phyloP scores from a whole-genome alignment of 1,140 invertebrate species.

The Oncopeltus fasciatus region DNA sequence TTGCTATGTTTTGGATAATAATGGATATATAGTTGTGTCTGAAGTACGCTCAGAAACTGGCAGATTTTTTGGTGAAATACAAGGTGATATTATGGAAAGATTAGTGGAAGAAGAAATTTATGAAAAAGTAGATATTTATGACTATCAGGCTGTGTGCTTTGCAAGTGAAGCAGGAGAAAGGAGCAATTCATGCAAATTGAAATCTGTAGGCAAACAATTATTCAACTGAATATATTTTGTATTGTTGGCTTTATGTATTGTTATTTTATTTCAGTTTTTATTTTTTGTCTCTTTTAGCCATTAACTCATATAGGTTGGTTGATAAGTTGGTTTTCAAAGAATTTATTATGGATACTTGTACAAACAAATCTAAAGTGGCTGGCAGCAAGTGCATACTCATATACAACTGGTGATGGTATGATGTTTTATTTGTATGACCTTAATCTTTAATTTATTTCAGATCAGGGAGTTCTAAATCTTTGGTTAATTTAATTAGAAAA shows the following conservation, averaged over 20 bases:
- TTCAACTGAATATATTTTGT: background rate
- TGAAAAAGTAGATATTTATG: constrained; percentile 58
- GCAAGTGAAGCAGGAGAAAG: constrained; percentile 32
- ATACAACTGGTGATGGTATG: constrained; percentile 18
- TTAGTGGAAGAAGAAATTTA: constrained; percentile 66
- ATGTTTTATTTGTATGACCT: background rate
- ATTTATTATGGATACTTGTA: constrained; percentile 29
- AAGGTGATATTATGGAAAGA: constrained; percentile 58
- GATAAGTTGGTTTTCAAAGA: constrained; percentile 28
- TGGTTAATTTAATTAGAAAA: too few relatives aligned
- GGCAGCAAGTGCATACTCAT: background rate
- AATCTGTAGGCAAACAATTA: constrained; percentile 41
- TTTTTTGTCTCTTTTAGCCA: constrained; percentile 28
- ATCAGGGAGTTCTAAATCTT: too few relatives aligned
- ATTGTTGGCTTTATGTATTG: too few relatives aligned
- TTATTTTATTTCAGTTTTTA: background rate
- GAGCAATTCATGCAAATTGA: constrained; percentile 37
- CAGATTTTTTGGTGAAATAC: constrained; percentile 75
- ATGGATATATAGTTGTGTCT: constrained; percentile 71
- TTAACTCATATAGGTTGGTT: constrained; percentile 28
- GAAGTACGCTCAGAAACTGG: constrained; percentile 56
- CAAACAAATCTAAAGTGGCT: constrained; percentile 27
- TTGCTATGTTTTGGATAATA: constrained; percentile 79
- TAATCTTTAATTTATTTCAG: background rate
- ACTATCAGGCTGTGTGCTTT: constrained; percentile 83